Conservation (phyloP, 2,797 vertebrate species). For the Moxostoma hubbsi region DNA sequence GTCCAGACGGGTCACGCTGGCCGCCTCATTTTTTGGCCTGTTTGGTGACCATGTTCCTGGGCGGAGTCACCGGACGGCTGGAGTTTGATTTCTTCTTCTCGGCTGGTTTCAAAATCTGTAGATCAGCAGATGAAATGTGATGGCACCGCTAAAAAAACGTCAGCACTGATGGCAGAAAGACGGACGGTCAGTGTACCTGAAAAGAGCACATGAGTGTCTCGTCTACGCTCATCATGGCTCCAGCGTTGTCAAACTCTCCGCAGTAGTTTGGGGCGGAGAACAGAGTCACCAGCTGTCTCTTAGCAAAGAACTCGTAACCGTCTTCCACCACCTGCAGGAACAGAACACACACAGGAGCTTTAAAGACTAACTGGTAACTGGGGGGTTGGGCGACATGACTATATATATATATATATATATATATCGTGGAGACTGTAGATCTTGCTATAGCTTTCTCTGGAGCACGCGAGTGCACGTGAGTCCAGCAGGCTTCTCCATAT, state of each 20-base stretch:
- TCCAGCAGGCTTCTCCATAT: too few relatives aligned
- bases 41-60: conserved; percentile 98
- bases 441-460: too few relatives aligned
- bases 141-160: too few relatives aligned
- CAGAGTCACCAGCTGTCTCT: conserved; percentile 96
- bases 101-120: conserved; percentile 96
- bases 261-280: conserved; percentile 99
- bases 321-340: conserved; percentile 92
- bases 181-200: conserved; percentile 79
- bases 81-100: conserved; percentile 98
- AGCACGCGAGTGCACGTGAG: too few relatives aligned
- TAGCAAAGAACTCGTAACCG: conserved; percentile 98
- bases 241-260: conserved; percentile 97
- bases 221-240: conserved; percentile 99
- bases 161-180: too few relatives aligned
- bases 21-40: conserved; percentile 94
- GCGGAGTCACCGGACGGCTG: conserved; percentile 95
- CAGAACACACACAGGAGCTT: background rate
- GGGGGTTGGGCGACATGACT: too few relatives aligned
- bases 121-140: conserved; percentile 24
- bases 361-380: too few relatives aligned
- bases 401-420: too few relatives aligned
- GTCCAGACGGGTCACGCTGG: conserved; percentile 12
- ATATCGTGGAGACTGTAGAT: too few relatives aligned
- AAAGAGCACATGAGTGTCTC: conserved; percentile 99